Percentiles rank a stretch among this genome's conserved stretches.
phyloP scores from a whole-genome alignment of 2,797 vertebrate species.

The Chelidonichthys spinosus region DNA sequence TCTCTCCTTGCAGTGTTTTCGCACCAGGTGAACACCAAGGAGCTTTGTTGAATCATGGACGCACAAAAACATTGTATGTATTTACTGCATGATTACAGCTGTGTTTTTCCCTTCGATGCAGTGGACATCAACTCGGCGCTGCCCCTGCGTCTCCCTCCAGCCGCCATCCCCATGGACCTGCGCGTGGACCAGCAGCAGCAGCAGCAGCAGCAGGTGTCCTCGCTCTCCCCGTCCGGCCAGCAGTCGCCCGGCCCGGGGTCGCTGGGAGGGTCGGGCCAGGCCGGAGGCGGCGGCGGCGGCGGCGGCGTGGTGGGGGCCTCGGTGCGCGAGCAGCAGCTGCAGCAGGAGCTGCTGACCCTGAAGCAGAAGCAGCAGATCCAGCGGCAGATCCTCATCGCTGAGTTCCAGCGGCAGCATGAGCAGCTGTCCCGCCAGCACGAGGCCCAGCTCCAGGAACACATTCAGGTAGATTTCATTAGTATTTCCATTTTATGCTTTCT shows the following conservation, averaged over 20 bases:
- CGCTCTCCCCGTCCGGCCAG: slow-evolving; percentile 69
- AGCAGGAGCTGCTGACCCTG: slow-evolving; percentile 95
- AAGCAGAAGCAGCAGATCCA: slow-evolving; percentile 99
- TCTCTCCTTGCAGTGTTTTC: slow-evolving; percentile 21
- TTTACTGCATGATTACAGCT: neutral
- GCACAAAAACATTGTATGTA: no score
- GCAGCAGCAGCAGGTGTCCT: slow-evolving; percentile 73
- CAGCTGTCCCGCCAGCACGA: slow-evolving; percentile 98
- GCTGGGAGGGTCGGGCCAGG: slow-evolving; percentile 37
- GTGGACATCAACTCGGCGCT: slow-evolving; percentile 92
- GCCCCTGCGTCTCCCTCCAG: slow-evolving; percentile 91
- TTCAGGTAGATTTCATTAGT: slow-evolving; percentile 83
- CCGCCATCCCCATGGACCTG: slow-evolving; percentile 95
- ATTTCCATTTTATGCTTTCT: neutral
- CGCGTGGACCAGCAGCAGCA: slow-evolving; percentile 87
- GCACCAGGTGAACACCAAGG: neutral
- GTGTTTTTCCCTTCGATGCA: slow-evolving; percentile 51
- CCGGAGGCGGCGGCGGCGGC: slow-evolving; percentile 38
- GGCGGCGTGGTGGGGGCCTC: slow-evolving; percentile 51
- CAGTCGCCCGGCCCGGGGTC: slow-evolving; percentile 46
- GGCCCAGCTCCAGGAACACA: slow-evolving; percentile 95
- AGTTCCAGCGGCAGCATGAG: slow-evolving; percentile 98
- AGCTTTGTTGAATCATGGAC: neutral
- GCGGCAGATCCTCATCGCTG: slow-evolving; percentile 95
- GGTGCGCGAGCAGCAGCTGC: slow-evolving; percentile 93